These are phyloP conservation scores for Eriocheir sinensis DNA, from an alignment of 1,140 invertebrate genomes.

Conservation along the genomic window DNA sequence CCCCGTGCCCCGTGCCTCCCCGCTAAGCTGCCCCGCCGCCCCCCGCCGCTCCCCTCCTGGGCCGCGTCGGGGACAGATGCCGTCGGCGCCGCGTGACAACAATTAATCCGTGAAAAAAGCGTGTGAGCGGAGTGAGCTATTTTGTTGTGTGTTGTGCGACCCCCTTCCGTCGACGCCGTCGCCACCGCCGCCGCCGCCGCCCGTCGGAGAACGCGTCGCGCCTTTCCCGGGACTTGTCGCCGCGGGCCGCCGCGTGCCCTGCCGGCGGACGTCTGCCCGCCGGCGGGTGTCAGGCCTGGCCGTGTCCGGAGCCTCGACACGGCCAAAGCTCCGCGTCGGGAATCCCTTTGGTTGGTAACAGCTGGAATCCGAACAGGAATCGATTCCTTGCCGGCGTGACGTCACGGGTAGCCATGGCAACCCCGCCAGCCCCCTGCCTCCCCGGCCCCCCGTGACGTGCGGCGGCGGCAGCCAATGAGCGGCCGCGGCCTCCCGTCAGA, in stretches of 20 bases:
- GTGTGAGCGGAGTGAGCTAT: not conserved
- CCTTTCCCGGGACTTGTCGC: not conserved
- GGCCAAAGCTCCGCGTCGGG: not conserved
- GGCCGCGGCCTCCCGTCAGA: not conserved
- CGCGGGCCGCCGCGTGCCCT: not conserved
- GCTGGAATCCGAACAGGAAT: slow-evolving; percentile 53
- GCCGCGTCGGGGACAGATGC: not conserved
- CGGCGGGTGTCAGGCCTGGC: too few relatives aligned
- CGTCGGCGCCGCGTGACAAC: not conserved
- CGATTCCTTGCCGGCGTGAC: slow-evolving; percentile 70
- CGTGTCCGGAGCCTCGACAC: not conserved
- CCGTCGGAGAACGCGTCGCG: not conserved
- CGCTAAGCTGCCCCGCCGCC: not conserved
- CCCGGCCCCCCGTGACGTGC: slow-evolving; percentile 62
- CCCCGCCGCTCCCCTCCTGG: not conserved
- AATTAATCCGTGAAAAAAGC: slow-evolving; percentile 17
- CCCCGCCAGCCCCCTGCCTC: slow-evolving; percentile 4
- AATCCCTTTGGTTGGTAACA: not conserved
- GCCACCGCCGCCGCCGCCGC: not conserved
- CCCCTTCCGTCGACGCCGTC: too few relatives aligned
- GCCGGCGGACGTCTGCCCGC: not conserved
- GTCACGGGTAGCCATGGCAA: slow-evolving; percentile 73
- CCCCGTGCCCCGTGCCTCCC: not conserved
- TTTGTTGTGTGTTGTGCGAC: not conserved
- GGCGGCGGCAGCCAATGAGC: slow-evolving; percentile 54